Evolutionary conservation across 2,888 invertebrate species (phyloP).

Genomic region (Deilephila porcellus): DNA sequence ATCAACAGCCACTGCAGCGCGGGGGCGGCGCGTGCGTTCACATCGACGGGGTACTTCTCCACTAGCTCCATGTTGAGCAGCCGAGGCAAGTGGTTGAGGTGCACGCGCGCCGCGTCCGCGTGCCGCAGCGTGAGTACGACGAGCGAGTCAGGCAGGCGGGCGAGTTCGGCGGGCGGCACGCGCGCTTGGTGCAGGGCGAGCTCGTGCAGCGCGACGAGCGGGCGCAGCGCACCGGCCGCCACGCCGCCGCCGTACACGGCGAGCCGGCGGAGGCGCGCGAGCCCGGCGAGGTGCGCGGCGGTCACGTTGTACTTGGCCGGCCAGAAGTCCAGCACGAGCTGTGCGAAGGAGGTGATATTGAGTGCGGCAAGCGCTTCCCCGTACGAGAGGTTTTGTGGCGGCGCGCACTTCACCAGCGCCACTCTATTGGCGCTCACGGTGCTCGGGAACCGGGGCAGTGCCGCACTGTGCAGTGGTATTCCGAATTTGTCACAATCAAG

Average conservation of each 20-base stretch:
- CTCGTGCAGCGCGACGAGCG: conserved; percentile 31
- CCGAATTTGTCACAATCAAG: too few species aligned
- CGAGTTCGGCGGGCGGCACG: conserved; percentile 30
- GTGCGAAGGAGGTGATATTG: conserved; percentile 24
- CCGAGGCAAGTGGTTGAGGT: not conserved
- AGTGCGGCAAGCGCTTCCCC: conserved; percentile 32
- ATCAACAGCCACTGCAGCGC: not conserved
- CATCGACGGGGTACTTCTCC: not conserved
- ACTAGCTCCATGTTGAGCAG: not conserved
- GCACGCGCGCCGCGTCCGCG: not conserved
- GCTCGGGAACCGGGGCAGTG: too few species aligned
- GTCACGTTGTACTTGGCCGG: not conserved
- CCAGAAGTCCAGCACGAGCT: conserved; percentile 19
- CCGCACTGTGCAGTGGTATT: too few species aligned
- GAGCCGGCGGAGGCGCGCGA: conserved; percentile 29
- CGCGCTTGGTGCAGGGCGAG: conserved; percentile 7
- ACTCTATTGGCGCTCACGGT: not conserved
- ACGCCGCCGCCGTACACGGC: conserved; percentile 29
- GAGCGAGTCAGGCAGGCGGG: conserved; percentile 35
- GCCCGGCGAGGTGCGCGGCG: conserved; percentile 32
- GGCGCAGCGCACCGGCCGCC: conserved; percentile 11
- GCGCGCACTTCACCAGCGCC: not conserved
- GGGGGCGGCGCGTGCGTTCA: not conserved
- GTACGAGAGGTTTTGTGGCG: conserved; percentile 12
- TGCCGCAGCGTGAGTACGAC: conserved; percentile 34